Base-by-base conservation (phyloP, 2,797 vertebrate species). In the Eutrigla gurnardus region DNA sequence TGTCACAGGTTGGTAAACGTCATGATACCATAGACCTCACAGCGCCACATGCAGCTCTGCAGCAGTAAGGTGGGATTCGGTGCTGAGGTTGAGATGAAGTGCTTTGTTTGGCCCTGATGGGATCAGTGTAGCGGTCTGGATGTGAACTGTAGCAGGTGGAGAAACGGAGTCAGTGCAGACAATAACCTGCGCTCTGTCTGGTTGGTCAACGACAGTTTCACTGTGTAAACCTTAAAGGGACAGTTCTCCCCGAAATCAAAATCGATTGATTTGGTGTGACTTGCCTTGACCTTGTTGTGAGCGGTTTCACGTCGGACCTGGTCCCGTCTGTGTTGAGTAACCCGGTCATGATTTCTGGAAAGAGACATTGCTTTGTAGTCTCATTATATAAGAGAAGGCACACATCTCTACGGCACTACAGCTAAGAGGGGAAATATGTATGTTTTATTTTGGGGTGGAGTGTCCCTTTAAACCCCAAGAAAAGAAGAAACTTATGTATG, bases 1-100 rank as follows among this genome's bases (percentile, higher is more conserved):
- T 86, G 46, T 77, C 76, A 83, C 82, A 74, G 33, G 49, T 75
- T 90, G 14, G 75, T 67, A 65, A 25, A 55, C 82, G 81, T 78
- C 73, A 66, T 77, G 54, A 81, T 75, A 69, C 57, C 35, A 0
- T 84, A 86, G 86, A 92, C 90, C 91, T 90, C 90, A 91, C 86
- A 78, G 79, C 66, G 69, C 77, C 77, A 85, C 75, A 64, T 79
- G 74, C 77, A 78, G 68, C 59, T 85, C 64, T 84, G 39, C 39
- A 86, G 60, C 59, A 61, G 73, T 73, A 46, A 83, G 50, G 71
- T 46, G 8, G 65, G 69, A 78, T 65, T 64, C 13, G 39, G 72
- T 70, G 65, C 83, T 62, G 61, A 70, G 73, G 46, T 76, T 59
- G 55, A 59, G 47, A 72, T 84, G 75, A 86, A 75, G 73, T 89